Evolutionary conservation across 2,113 vertebrate species (phyloP).

Genomic region (Phaethornis superciliosus): DNA sequence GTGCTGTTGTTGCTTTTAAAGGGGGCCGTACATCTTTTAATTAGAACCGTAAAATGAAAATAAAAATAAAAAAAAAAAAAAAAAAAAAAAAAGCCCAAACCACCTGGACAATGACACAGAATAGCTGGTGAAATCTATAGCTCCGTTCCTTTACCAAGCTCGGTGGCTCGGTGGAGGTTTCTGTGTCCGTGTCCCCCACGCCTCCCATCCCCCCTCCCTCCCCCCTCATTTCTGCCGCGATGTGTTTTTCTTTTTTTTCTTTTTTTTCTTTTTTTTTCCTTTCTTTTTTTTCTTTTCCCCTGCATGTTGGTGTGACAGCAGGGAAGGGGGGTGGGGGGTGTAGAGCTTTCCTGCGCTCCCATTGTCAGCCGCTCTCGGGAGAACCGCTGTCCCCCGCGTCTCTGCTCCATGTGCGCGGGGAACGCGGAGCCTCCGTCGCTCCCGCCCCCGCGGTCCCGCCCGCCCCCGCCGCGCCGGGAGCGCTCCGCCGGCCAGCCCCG

Average conservation of each 20-base stretch:
- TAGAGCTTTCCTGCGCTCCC: slow-evolving; percentile 58
- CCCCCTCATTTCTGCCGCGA: slow-evolving; percentile 69
- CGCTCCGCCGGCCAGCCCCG: neutral
- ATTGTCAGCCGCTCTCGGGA: slow-evolving; percentile 74
- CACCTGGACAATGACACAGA: slow-evolving; percentile 50
- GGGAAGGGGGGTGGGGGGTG: slow-evolving; percentile 32
- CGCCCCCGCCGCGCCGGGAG: neutral
- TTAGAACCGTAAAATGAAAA: slow-evolving; percentile 41
- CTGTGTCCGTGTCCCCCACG: neutral
- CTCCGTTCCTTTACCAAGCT: slow-evolving; percentile 61
- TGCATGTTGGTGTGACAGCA: slow-evolving; percentile 69
- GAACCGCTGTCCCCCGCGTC: slow-evolving; percentile 63
- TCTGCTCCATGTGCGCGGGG: slow-evolving; percentile 61
- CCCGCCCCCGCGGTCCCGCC: neutral
- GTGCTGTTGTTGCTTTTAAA: slow-evolving; percentile 35
- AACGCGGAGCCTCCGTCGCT: slow-evolving; percentile 8
- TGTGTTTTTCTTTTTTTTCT: neutral
- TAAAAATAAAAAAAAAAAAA: neutral
- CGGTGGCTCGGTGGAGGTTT: slow-evolving; percentile 61
- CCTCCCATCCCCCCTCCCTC: neutral
- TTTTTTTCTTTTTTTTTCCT: neutral
- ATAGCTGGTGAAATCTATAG: slow-evolving; percentile 55
- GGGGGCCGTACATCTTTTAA: neutral
- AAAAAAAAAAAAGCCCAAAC: neutral
- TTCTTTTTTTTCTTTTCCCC: neutral